Base-by-base conservation (phyloP, 2,113 vertebrate species). In the Heliornis fulica region DNA sequence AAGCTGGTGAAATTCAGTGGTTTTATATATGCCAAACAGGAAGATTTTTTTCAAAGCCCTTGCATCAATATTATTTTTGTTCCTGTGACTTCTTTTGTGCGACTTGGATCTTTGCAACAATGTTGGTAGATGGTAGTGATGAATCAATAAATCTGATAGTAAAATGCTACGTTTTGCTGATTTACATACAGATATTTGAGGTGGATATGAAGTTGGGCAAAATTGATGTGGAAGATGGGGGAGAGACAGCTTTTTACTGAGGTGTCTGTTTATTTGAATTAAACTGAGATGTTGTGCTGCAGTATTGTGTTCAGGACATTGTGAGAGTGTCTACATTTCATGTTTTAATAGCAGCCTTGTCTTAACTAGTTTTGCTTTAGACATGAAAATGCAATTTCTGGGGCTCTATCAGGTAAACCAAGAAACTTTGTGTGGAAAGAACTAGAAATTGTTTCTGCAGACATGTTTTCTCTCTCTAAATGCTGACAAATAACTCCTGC, bases 401-500 rank as follows among this genome's bases (percentile, higher is more conserved):
- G 89, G 48, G 60, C 41, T 92, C 78, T 87, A 68, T 83, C 64
- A 68, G n/a, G 40, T 81, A 60, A 56, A 90, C 21, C 22, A 93
- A 85, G 66, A 86, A 95, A 93, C 59, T 76, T 91, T 56, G 32
- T 4, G 5, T 64, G 63, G 72, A 90, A 95, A 81, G 61, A 87
- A 50, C 80, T 89, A 90, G 90, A 94, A 95, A 48, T 90, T 3
- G 85, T 89, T 91, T 92, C 72, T 93, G 80, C 54, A 88, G 85
- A 89, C 78, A 18, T 80, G 90, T 93, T 96, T 96, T 90, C 76
- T 90, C 94, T 93, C 84, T 83, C 91, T 93, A 72, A 96, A 87
- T 82, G 80, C 96, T 95, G 93, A 96, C 94, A 96, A 95, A 95
- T 94, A 96, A 74, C 72, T 94, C 85, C 94, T 96, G 96, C 96